phyloP scores from a whole-genome alignment of 2,888 invertebrate species.

The Cosmia trapezina region DNA sequence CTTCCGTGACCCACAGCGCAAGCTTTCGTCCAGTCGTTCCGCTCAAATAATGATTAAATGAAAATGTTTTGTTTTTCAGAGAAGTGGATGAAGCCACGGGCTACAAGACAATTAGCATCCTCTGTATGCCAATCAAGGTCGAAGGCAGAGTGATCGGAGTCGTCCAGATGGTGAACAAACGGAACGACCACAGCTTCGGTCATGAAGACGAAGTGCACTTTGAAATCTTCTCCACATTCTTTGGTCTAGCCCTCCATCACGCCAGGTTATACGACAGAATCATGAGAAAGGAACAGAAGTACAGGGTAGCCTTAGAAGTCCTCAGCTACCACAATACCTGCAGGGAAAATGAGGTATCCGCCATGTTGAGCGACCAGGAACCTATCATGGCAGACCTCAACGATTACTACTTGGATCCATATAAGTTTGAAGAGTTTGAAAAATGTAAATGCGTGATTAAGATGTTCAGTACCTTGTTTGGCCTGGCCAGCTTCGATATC shows the following conservation, averaged over 20 bases:
- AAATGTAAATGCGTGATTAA: slow-evolving; percentile 93
- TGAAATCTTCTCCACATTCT: slow-evolving; percentile 95
- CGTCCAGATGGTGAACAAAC: slow-evolving; percentile 96
- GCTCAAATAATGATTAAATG: not conserved
- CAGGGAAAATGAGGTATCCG: slow-evolving; percentile 92
- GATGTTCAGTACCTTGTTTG: slow-evolving; percentile 95
- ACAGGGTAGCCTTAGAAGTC: slow-evolving; percentile 95
- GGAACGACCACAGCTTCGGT: slow-evolving; percentile 88
- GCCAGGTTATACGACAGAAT: slow-evolving; percentile 96
- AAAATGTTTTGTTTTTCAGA: slow-evolving; percentile 69
- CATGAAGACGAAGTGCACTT: slow-evolving; percentile 95
- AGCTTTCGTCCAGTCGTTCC: not conserved
- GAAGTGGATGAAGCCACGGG: slow-evolving; percentile 92
- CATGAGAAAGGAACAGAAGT: slow-evolving; percentile 95
- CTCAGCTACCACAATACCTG: slow-evolving; percentile 96
- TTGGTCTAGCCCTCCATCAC: slow-evolving; percentile 96
- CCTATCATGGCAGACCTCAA: slow-evolving; percentile 79
- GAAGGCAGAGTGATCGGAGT: slow-evolving; percentile 95
- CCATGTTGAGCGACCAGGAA: slow-evolving; percentile 68
- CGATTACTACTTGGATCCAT: slow-evolving; percentile 93
- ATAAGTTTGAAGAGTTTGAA: slow-evolving; percentile 92
- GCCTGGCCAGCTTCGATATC: slow-evolving; percentile 91
- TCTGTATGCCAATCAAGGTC: slow-evolving; percentile 97
- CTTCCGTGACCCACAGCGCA: not conserved
- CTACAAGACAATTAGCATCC: slow-evolving; percentile 93